Percentiles rank a stretch among this genome's conserved stretches.
Conservation (phyloP, 1,140 invertebrate genomes). For the Popillia japonica region DNA sequence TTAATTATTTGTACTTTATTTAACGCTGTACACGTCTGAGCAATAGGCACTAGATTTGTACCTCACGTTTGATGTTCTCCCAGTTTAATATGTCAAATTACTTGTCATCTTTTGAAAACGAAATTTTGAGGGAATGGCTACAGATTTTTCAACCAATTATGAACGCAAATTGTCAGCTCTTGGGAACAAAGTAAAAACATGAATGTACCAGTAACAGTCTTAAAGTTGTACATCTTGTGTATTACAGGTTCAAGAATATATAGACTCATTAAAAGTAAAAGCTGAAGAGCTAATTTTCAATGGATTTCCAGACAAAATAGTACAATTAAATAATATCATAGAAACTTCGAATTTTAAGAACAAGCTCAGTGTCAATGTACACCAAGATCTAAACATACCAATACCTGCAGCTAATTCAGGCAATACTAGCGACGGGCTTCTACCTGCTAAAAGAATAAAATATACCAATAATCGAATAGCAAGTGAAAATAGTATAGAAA, state of each 20-base stretch:
- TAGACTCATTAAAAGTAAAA: slow-evolving; percentile 21
- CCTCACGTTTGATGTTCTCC: not conserved
- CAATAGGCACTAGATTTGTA: not conserved
- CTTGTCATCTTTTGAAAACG: slow-evolving; percentile 15
- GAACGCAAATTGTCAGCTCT: not conserved
- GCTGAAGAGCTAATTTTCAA: slow-evolving; percentile 41
- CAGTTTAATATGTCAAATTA: not conserved
- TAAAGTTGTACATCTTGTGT: not conserved
- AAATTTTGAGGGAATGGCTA: slow-evolving; percentile 7
- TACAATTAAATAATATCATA: slow-evolving; percentile 56
- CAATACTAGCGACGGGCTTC: not conserved
- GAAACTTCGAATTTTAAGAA: slow-evolving; percentile 78
- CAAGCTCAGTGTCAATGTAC: slow-evolving; percentile 74
- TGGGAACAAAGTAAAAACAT: not conserved
- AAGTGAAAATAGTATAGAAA: not conserved
- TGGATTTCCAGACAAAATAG: slow-evolving; percentile 39
- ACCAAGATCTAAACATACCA: slow-evolving; percentile 74
- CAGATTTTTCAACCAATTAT: not conserved
- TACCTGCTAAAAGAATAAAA: slow-evolving; percentile 63
- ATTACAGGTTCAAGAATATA: slow-evolving; percentile 29
- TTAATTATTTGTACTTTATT: slow-evolving; percentile 26
- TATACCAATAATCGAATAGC: slow-evolving; percentile 61
- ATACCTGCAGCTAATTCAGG: not conserved
- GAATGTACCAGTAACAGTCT: not conserved
- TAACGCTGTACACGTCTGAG: not conserved